Base-by-base conservation (phyloP, 2,888 invertebrate genomes). In the Standfussiana lucernea region DNA sequence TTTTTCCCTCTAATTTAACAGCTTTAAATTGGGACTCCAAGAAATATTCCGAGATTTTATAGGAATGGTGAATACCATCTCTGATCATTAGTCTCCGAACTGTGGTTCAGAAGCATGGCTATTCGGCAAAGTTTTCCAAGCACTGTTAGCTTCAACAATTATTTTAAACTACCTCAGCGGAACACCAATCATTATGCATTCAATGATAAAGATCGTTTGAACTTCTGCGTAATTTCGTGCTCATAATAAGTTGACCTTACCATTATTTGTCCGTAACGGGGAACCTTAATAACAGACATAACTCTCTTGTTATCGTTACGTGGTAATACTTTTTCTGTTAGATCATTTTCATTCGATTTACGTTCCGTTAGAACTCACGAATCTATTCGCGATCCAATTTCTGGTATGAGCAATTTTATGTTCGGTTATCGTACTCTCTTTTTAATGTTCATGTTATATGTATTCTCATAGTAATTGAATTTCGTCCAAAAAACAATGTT, bases 341-440 rank as follows among this genome's bases (percentile, higher is more conserved):
- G 82, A 82, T 83, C 75, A 88, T 88, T 88, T 87, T 86, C 82
- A 84, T 83, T 88, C 85, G 80, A 88, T 90, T 86, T 87, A 84
- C 79, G 68, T 87, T 75, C 88, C 87, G 88, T 88, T 90, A 88
- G 69, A 75, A 74, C 76, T 83, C 78, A 81, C 86, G 83, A 88
- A 84, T 79, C 76, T 75, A 85, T 86, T 88, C 80, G 77, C 82
- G 80, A 86, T 82, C 83, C 74, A 83, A 79, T 85, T 76, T 76
- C 72, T 77, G 65, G 62, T 74, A 73, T 56, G 47, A 59, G 73
- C 53, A 84, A 86, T 86, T 84, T 76, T 77, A 75, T 70, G 72
- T 78, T 75, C 73, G 68, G 68, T 47, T 50, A 71, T 64, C 24
- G 59, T 68, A 59, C 50, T 64, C 56, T 71, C 13, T 69, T 76